Base-by-base conservation (phyloP, 2,888 invertebrate genomes). In the Noctua comes region DNA sequence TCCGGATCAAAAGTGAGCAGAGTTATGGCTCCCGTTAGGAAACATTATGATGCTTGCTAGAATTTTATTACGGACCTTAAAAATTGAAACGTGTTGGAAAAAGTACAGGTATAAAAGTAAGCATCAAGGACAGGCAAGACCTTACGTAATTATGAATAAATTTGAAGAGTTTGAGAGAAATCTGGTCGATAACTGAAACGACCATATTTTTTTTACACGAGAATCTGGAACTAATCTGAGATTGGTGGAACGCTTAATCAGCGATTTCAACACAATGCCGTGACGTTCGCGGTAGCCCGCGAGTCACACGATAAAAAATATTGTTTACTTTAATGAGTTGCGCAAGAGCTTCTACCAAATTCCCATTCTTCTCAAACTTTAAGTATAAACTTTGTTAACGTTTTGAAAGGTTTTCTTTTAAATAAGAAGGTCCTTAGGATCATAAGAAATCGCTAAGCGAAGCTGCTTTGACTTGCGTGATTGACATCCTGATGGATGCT, bases 151-250 rank as follows among this genome's bases (percentile, higher is more conserved):
- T 24, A 59, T 43, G 0, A 8, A 64, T 6, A n/a, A 73, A n/a
- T 51, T 21, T 21, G 21, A 0, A 18, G 21, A 21, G 48, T 62
- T n/a, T 21, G 27, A 54, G 62, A 73, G 71, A 84, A 86, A 86
- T 72, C 70, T 51, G 59, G 40, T 8, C 48, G 8, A 59, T 51
- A 77, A 62, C 77, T 57, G 40, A 73, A 71, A 75, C 77, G 73
- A 40, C 62, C 21, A 59, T 72, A 40, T 0, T 13, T 73, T 84
- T 73, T 86, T 79, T 81, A 68, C 64, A 77, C 65, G 73, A 64
- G 77, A 73, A 80, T 78, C 82, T 85, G 87, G 75, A 88, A 85
- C 86, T 62, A 85, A 87, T 88, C 80, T 75, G 27, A 83, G 85
- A 82, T 88, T 85, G 73, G 80, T 74, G 79, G 69, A 82, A 87